These are phyloP conservation scores for Orthonychiurus folsomi DNA, from an alignment of 2,888 invertebrate species.

Conservation along the genomic window DNA sequence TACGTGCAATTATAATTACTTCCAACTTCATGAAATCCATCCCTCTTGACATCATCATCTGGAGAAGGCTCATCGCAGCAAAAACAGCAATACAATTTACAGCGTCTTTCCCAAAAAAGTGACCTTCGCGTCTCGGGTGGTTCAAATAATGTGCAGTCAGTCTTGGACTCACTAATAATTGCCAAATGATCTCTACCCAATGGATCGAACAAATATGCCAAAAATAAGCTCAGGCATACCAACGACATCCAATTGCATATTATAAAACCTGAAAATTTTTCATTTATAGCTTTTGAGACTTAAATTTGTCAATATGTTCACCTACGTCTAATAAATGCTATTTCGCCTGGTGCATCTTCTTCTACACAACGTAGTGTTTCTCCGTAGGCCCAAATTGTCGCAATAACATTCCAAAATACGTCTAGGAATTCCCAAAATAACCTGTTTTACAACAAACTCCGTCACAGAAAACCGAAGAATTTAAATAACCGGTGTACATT, in stretches of 20 bases:
- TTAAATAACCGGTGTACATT: neutral
- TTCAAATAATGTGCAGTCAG: neutral
- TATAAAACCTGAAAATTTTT: constrained; percentile 3
- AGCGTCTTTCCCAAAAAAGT: neutral
- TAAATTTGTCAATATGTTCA: too few relatives aligned
- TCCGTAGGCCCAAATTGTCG: constrained; percentile 7
- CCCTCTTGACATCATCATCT: neutral
- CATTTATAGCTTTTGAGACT: too few relatives aligned
- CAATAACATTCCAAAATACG: neutral
- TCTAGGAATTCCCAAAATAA: constrained; percentile 13
- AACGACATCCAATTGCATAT: constrained; percentile 10
- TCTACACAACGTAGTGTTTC: neutral
- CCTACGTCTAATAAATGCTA: constrained; percentile 3
- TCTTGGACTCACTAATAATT: constrained; percentile 21
- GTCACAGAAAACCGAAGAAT: too few relatives aligned
- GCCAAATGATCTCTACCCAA: constrained; percentile 51
- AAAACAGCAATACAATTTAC: neutral
- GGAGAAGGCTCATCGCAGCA: neutral
- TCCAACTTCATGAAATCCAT: constrained; percentile 1
- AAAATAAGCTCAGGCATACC: neutral
- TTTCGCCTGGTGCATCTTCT: neutral
- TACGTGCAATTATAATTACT: neutral
- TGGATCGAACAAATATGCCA: constrained; percentile 6
- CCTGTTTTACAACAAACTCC: neutral
- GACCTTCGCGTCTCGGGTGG: too few relatives aligned